Conservation (phyloP, 2,888 invertebrate genomes). For the Acanthococcus lagerstroemiae region DNA sequence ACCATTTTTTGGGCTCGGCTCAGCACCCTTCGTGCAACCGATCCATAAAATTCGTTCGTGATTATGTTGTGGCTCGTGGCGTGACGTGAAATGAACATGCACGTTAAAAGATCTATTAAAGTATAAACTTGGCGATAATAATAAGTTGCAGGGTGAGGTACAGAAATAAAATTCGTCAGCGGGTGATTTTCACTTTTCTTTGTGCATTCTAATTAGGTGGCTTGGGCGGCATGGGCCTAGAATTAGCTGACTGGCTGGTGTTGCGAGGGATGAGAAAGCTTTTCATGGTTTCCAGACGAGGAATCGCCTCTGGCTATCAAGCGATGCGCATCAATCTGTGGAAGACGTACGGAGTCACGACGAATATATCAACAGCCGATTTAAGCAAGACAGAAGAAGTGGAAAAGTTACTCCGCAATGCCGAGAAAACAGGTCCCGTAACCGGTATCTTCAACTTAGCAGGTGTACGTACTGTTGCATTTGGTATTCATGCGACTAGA, state of each 20-base stretch:
- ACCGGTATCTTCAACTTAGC: slow-evolving; percentile 26
- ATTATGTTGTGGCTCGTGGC: too few species aligned
- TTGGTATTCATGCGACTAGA: slow-evolving; percentile 42
- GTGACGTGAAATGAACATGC: too few species aligned
- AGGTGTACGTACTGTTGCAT: slow-evolving; percentile 10
- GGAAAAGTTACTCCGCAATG: not conserved
- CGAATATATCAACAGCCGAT: slow-evolving; percentile 3
- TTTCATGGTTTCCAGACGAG: slow-evolving; percentile 5
- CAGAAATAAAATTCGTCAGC: too few species aligned
- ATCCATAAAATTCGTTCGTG: too few species aligned
- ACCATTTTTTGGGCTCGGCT: too few species aligned
- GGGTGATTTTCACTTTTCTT: too few species aligned
- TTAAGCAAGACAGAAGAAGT: slow-evolving; percentile 8
- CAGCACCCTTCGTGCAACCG: too few species aligned
- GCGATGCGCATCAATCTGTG: slow-evolving; percentile 15
- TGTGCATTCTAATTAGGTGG: too few species aligned
- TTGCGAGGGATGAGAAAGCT: slow-evolving; percentile 8
- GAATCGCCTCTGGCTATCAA: slow-evolving; percentile 16
- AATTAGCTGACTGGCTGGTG: slow-evolving; percentile 28
- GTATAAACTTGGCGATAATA: too few species aligned
- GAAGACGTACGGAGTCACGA: slow-evolving; percentile 6
- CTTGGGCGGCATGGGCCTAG: slow-evolving; percentile 28
- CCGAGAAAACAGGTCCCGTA: slow-evolving; percentile 14
- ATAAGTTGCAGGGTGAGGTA: too few species aligned
- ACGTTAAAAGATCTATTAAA: too few species aligned